Evolutionary conservation across 2,113 vertebrate species (phyloP), one percentile per base, ranked within the genome.

Genomic region (Antigone vipio): DNA sequence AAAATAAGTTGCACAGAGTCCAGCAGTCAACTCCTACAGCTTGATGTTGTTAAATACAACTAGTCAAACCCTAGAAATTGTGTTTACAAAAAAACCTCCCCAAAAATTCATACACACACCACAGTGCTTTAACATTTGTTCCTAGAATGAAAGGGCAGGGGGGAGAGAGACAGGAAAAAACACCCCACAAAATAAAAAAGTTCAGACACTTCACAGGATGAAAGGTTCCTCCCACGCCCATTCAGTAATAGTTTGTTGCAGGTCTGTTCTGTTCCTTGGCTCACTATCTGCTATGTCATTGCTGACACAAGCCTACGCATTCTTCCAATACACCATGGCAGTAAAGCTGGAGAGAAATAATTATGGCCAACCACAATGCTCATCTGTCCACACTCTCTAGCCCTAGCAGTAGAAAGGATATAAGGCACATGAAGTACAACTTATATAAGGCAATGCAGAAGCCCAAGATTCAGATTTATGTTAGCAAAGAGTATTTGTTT

Each of bases 161-260:
- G 24, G 30, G 5, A 6, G 22, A 22, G 11, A 35, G 9, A 50
- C 4, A 35, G 11, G 22, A 42, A 80, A 42, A 50, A 44, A 9
- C 19, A 47, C 3, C 12, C 32, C 34, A 58, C 20, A 60, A 79
- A 88, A 77, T 68, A 63, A 75, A 45, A 52, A 58, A 56, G 21
- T 68, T 88, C 47, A 72, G 50, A 9, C 16, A 73, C 14, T 80
- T 87, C 80, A 52, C 26, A 84, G 42, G 60, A 50, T 67, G 29
- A 95, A 89, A 81, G 15, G n/a, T 94, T 92, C 75, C 78, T 94
- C 78, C 67, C 88, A 64, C 63, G 60, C 58, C 59, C 88, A 93
- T 93, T 93, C 67, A 88, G 49, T 29, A 68, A 50, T n/a, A 38
- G 26, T 4, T 82, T 72, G 44, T 42, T 83, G 63, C 63, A 83